Base-by-base conservation (phyloP, 2,113 vertebrate genomes). In the Gymnogyps californianus region DNA sequence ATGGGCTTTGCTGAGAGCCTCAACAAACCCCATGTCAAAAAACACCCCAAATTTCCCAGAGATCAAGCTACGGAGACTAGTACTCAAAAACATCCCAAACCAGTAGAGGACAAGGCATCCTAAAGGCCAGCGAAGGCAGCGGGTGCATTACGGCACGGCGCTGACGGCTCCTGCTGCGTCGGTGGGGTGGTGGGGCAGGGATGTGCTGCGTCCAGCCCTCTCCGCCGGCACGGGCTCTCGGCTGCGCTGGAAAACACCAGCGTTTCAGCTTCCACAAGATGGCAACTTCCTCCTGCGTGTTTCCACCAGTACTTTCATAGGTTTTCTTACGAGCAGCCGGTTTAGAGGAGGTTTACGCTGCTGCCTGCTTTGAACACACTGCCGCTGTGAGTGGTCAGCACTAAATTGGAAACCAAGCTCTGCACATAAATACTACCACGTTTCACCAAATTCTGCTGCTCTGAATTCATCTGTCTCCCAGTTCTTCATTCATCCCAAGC, bases 141-240 rank as follows among this genome's bases (percentile, higher is more conserved):
- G 13, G 70, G 55, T 16, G 28, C 1, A 0, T 13, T 19, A 64
- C 1, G 3, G 57, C 21, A 13, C 1, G 1, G 51, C 1, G 3
- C 42, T 1, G 16, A 26, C 0, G 5, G 71, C 71, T 65, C 24
- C 51, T 16, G 9, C 78, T 46, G 70, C 3, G 2, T 13, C 2
- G 12, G 29, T 49, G 28, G 51, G 51, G 17, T 1, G 12, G 29
- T 49, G 28, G 51, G 51, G 17, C 51, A 66, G 24, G 70, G 40
- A 46, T 17, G 11, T 0, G 5, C 44, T 5, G 3, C 2, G 5
- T 16, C 16, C 76, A 75, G 62, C 26, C 44, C 31, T 49, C 4
- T 1, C 18, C 7, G 5, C 7, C 1, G 1, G 52, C 34, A 46
- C 4, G 2, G 21, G 44, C 34, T 40, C 62, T 64, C 0, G 4